Percentiles rank a stretch among this genome's conserved stretches.
Conservation (phyloP, 2,113 vertebrate genomes). For the Tachycineta bicolor region DNA sequence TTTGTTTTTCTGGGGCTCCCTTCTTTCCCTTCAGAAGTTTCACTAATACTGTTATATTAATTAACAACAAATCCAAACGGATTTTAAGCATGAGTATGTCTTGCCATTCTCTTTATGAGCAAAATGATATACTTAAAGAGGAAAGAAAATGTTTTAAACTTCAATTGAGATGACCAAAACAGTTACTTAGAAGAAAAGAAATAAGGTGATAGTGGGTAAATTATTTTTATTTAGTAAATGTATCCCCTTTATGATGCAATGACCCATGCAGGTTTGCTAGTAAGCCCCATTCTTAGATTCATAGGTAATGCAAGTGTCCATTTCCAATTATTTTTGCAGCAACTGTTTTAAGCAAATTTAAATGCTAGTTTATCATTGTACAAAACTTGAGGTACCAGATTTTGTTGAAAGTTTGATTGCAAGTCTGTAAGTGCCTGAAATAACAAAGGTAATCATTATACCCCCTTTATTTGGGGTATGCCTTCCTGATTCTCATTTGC, state of each 20-base stretch:
- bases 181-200: neutral
- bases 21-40: neutral
- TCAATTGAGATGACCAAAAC: neutral
- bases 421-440: neutral
- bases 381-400: neutral
- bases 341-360: neutral
- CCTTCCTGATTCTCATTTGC: neutral
- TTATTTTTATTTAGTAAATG: neutral
- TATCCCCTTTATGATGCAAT: neutral
- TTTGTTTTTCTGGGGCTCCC: neutral
- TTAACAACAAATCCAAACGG: neutral
- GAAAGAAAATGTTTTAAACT: neutral
- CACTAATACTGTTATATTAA: neutral
- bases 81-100: neutral
- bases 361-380: neutral
- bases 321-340: neutral
- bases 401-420: neutral
- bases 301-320: neutral
- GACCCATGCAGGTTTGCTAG: neutral
- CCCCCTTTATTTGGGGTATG: neutral
- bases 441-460: neutral
- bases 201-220: rapidly evolving
- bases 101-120: neutral
- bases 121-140: neutral
- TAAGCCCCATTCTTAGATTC: neutral